Base-by-base conservation (phyloP, 2,113 vertebrate species). In the Todiramphus saurophagus region DNA sequence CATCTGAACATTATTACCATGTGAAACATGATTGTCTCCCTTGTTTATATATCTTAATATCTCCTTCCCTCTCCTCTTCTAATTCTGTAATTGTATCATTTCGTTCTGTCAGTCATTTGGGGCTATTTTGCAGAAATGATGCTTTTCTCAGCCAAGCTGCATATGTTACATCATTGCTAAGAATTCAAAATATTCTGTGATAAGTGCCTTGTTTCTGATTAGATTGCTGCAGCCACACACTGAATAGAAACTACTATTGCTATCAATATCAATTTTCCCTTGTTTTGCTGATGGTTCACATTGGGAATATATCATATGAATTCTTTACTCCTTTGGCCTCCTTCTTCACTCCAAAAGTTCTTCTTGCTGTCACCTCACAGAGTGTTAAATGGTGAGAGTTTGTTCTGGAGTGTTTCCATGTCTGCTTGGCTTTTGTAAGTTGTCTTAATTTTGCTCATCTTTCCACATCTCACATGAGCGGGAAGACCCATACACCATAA, bases 11-110 rank as follows among this genome's bases (percentile, higher is more conserved):
- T 81, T 89, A 93, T 95, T 91, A 84, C 39, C 43, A 56, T 19
- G 35, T 82, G 83, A 89, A 96, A 96, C 60, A 89, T 63, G 13
- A 94, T 87, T 96, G 93, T 92, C 44, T 77, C 37, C 28, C 78
- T 94, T 93, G 80, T 96, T 96, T 95, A 79, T 95, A 91, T 76
- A 58, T 95, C 62, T 93, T 93, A 90, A 76, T 59, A 92, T 92
- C 73, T 92, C 37, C 53, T 93, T 89, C 83, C 74, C 66, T 83
- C 85, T 90, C 41, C 23, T 83, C 48, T 90, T 93, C 83, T 96
- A 96, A 96, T 93, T 97, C 70, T 87, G 89, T 87, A 94, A 90
- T 89, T 75, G 82, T 80, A 50, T 58, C 66, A 74, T 87, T 92
- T 89, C 0, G 0, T 87, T 89, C 92, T 87, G 70, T 73, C 89